Evolutionary conservation across 2,888 invertebrate genomes (phyloP), one percentile per base, ranked within the genome.

Genomic region (Poecilobothrus nobilitatus): DNA sequence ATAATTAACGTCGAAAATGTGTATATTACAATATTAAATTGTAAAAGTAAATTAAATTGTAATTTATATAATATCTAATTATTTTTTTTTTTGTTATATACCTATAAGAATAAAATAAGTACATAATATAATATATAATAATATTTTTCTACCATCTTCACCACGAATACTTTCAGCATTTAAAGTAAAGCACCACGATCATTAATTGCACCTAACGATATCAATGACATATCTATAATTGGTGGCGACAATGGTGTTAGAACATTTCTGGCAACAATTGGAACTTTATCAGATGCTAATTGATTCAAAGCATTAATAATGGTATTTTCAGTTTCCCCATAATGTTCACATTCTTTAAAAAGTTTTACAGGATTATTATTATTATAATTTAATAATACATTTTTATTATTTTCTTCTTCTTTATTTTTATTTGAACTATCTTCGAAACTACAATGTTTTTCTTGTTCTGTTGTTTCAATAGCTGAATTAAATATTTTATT

Each of bases 161-260:
- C 97, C 97, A 80, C 91, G 91, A 85, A 97, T 98, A 77, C 99
- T 91, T 82, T 95, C 89, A 0, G 93, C 94, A 84, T n/a, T n/a
- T n/a, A n/a, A n/a, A 99, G 97, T 70, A 99, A 87, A 0, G 96
- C 96, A 76, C 92, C 91, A 74, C 95, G 87, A 73, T 92, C 92
- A 76, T 90, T 85, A 66, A 78, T 80, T 61, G 80, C 81, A 27
- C 77, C 78, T 53, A 81, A 71, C 63, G 81, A 78, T 73, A 87
- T 74, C 74, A 86, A 85, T 62, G 84, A 83, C 76, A 90, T 84
- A 76, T 88, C 88, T 64, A 80, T 75, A 20, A 80, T 80, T 63
- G 86, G 83, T 63, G 89, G 89, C 20, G 92, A 90, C 15, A 91
- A 91, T 67, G 92, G 91, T 73, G 91, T 91, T 63, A 91, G 89